Evolutionary conservation across 2,113 vertebrate species (phyloP), one percentile per base, ranked within the genome.

Genomic region (Entosphenus tridentatus): DNA sequence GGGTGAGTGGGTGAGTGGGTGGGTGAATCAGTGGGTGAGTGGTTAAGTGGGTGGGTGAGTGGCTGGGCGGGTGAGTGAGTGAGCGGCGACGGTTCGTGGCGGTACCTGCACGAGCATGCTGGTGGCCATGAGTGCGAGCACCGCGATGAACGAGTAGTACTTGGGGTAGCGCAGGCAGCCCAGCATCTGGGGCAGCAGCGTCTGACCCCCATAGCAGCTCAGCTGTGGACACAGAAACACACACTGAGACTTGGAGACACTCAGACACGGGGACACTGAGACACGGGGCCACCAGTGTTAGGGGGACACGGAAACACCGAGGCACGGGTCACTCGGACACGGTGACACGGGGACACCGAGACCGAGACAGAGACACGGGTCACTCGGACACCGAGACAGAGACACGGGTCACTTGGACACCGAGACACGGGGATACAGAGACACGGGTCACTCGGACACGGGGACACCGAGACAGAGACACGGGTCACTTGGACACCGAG

Each of bases 71-170:
- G 39, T 39, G 39, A 39, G 39, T 39, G 39, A 39, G 39, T 39
- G 39, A 39, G 39, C 39, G 39, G 39, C 39, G 39, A 39, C 39
- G 39, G 39, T 39, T 39, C 39, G 39, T 39, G 39, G 39, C 39
- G 39, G 39, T 39, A 39, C 39, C 77, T 95, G 91, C 65, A 96
- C 85, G 75, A 96, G 78, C 89, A 92, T 89, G 75, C 83, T 80
- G 57, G 85, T 83, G 68, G 88, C 87, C 3, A 95, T 80, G 21
- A 95, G 85, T 1, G 84, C 84, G 77, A 91, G 78, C 72, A 92
- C 81, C 0, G 86, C 81, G 1, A 93, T 85, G 68, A 83, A 88
- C 79, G 78, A 87, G 82, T 90, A 93, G 73, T 96, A 85, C 56
- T 89, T 86, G 58, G 87, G 89, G 76, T 91, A 85, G 62, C 83